A percentile compares a stretch with the other conserved stretches of the same genome.
phyloP scores from a whole-genome alignment of 2,888 invertebrate genomes.

The Ormyrus pomaceus region DNA sequence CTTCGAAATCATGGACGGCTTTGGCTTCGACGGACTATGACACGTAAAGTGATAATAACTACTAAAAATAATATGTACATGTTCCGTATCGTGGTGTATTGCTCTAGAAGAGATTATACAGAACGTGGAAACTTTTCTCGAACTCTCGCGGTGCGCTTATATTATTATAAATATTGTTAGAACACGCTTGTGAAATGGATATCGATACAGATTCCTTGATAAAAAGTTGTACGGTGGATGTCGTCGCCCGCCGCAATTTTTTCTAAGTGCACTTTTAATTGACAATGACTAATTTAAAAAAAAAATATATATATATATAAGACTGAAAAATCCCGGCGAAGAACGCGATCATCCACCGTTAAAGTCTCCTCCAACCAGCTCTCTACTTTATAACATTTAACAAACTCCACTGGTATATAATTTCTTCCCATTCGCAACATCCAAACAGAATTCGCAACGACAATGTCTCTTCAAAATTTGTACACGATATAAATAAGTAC shows the following conservation, averaged over 20 bases:
- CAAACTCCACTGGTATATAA: conserved; percentile 7
- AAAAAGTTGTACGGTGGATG: not conserved
- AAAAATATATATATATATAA: not conserved
- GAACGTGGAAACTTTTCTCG: not conserved
- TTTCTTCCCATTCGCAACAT: not conserved
- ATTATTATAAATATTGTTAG: conserved; percentile 4
- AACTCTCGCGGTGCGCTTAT: not conserved
- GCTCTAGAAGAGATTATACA: not conserved
- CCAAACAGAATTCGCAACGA: not conserved
- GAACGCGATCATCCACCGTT: not conserved
- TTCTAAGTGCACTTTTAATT: conserved; percentile 31
- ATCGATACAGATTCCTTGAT: not conserved
- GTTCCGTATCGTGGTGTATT: conserved; percentile 10
- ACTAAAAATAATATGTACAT: conserved; percentile 40
- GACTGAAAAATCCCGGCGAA: not conserved
- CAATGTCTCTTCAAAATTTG: conserved; percentile 12
- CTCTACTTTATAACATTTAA: not conserved
- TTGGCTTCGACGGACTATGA: conserved; percentile 73
- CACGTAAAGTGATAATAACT: conserved; percentile 58
- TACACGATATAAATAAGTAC: not conserved
- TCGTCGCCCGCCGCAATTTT: not conserved
- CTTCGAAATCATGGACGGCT: conserved; percentile 64
- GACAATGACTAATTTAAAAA: not conserved
- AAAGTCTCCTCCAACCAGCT: not conserved
- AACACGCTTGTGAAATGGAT: conserved; percentile 24